Percentiles rank a stretch among this genome's conserved stretches.
Evolutionary conservation across 1,140 invertebrate genomes (phyloP).

Genomic region (Cyclargus thomasi): DNA sequence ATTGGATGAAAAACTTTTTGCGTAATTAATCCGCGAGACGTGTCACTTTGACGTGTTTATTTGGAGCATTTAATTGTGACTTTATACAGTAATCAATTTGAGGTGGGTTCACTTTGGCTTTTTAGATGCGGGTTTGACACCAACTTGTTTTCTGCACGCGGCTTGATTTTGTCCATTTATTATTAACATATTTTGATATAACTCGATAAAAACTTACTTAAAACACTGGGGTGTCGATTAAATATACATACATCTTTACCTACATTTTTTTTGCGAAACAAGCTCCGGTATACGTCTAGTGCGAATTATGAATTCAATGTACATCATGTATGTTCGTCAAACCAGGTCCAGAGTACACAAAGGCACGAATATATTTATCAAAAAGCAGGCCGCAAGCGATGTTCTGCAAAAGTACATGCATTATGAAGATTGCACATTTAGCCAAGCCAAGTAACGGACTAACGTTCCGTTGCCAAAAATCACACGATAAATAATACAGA

Average conservation of each 20-base stretch:
- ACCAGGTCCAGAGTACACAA: conserved; percentile 18
- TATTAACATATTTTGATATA: too few relatives aligned
- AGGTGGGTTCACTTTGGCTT: neutral
- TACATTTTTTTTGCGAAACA: too few relatives aligned
- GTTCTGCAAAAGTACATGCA: conserved; percentile 65
- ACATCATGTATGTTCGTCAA: conserved; percentile 8
- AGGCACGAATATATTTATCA: conserved; percentile 35
- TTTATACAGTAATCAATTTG: conserved; percentile 4
- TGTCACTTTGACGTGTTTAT: conserved; percentile 18
- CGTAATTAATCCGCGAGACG: conserved; percentile 11
- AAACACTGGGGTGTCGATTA: too few relatives aligned
- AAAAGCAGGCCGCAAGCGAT: conserved; percentile 47
- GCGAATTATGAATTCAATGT: too few relatives aligned
- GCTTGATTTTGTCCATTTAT: too few relatives aligned
- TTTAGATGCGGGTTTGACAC: neutral
- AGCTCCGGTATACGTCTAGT: too few relatives aligned
- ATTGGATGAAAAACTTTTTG: conserved; percentile 15
- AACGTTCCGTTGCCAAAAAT: conserved; percentile 69
- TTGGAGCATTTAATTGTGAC: conserved; percentile 15
- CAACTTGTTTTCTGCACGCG: neutral
- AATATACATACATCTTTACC: too few relatives aligned
- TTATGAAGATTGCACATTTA: conserved; percentile 74
- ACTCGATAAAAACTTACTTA: too few relatives aligned
- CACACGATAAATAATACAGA: conserved; percentile 71
- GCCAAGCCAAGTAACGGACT: conserved; percentile 62